phyloP scores from a whole-genome alignment of 2,113 vertebrate genomes.

The Microcebus jonahi region DNA sequence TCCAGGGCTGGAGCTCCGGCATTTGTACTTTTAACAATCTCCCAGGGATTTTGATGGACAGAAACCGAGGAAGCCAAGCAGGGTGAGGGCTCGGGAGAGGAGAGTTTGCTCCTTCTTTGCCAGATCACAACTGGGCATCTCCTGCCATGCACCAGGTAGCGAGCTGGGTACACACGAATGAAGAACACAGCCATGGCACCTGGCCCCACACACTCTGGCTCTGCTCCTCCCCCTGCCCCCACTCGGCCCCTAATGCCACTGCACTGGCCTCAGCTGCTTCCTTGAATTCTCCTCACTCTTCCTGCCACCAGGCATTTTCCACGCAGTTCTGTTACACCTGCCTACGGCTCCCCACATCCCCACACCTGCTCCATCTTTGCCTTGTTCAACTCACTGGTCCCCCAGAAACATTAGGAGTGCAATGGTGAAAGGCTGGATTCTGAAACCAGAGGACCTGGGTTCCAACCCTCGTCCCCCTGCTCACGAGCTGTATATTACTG shows the following conservation, averaged over 20 bases:
- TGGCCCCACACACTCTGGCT: fast-evolving
- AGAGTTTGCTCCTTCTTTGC: background rate
- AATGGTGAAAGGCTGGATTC: background rate
- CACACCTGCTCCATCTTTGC: background rate
- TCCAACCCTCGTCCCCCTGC: background rate
- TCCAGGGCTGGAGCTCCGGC: background rate
- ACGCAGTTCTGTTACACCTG: background rate
- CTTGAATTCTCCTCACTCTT: background rate
- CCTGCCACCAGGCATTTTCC: background rate
- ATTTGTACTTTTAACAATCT: background rate
- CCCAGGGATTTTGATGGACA: background rate
- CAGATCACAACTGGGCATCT: background rate
- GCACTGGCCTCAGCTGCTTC: background rate
- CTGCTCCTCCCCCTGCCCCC: background rate
- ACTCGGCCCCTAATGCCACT: background rate
- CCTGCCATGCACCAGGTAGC: background rate
- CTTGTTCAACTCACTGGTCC: background rate
- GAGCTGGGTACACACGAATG: background rate
- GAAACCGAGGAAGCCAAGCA: background rate
- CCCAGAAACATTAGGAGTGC: background rate
- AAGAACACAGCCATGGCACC: background rate
- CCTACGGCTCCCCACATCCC: background rate
- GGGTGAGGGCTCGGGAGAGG: background rate
- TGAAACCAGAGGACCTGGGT: background rate
- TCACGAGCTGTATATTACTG: background rate